These are phyloP conservation scores for Strix occidentalis DNA, from an alignment of 2,797 vertebrate genomes.

Conservation along the genomic window DNA sequence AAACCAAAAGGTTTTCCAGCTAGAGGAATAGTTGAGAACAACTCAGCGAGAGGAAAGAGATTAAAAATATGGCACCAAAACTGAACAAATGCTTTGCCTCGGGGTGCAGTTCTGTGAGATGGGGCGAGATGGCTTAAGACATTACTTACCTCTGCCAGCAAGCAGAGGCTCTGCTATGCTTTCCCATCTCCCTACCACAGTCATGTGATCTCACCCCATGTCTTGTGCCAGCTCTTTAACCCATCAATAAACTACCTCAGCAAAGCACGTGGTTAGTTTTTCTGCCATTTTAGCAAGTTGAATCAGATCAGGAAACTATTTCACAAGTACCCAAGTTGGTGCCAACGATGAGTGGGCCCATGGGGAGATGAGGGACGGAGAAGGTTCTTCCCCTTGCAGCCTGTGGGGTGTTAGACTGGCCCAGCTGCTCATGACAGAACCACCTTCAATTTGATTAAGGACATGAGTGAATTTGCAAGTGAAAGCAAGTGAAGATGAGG, in stretches of 20 bases:
- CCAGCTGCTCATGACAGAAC: not conserved
- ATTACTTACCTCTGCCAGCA: not conserved
- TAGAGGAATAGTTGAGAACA: not conserved
- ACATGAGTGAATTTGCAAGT: not conserved
- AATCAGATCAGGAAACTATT: not conserved
- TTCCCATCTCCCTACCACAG: not conserved
- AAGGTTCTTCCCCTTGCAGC: not conserved
- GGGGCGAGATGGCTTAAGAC: not conserved
- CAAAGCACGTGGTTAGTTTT: not conserved
- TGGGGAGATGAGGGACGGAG: not conserved
- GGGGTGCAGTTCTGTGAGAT: not conserved
- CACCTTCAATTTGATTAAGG: not conserved
- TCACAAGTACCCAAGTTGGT: not conserved
- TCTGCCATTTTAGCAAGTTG: not conserved
- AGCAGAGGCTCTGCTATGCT: not conserved
- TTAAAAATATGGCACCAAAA: slow-evolving; percentile 15
- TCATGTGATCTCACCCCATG: not conserved
- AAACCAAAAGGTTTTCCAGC: slow-evolving; percentile 1
- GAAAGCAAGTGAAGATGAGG: slow-evolving; percentile 31
- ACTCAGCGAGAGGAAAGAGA: not conserved
- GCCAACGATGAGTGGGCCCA: not conserved
- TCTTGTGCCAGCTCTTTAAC: not conserved
- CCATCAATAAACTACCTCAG: not conserved
- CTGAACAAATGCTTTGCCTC: slow-evolving; percentile 9
- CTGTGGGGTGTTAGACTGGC: not conserved